Evolutionary conservation across 2,113 vertebrate species (phyloP).

Genomic region (Siphamia tubifer): DNA sequence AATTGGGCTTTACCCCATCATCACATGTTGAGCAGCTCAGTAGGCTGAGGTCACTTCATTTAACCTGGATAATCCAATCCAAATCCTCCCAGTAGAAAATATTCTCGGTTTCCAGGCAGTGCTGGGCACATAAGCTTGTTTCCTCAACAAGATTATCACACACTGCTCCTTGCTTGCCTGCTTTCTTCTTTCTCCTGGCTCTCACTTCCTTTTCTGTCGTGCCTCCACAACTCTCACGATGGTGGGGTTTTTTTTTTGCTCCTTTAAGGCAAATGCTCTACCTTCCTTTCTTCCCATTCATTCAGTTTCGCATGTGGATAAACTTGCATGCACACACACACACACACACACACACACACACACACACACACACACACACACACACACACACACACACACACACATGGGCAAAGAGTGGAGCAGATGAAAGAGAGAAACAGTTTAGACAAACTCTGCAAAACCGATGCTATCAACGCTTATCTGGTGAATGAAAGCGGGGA

Average conservation of each 20-base stretch:
- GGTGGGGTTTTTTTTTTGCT: not conserved
- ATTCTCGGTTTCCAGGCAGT: slow-evolving; percentile 66
- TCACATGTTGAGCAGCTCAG: slow-evolving; percentile 65
- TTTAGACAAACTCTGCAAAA: slow-evolving; percentile 37
- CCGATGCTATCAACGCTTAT: slow-evolving; percentile 59
- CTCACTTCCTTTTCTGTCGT: slow-evolving; percentile 20
- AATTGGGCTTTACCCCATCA: slow-evolving; percentile 43
- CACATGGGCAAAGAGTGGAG: slow-evolving; percentile 6
- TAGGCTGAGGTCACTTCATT: slow-evolving; percentile 67
- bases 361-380: slow-evolving; percentile 25
- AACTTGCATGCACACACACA: slow-evolving; percentile 22
- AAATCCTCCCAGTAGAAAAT: slow-evolving; percentile 69
- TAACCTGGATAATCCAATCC: slow-evolving; percentile 72
- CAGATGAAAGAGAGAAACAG: slow-evolving; percentile 35
- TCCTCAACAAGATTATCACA: slow-evolving; percentile 73
- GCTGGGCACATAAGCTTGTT: slow-evolving; percentile 62
- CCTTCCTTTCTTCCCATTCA: not conserved
- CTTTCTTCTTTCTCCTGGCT: slow-evolving; percentile 38
- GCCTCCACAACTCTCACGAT: slow-evolving; percentile 8
- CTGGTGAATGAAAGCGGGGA: slow-evolving; percentile 32
- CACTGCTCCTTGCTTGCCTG: slow-evolving; percentile 35
- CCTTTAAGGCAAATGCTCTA: slow-evolving; percentile 4
- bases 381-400: slow-evolving; percentile 25
- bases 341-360: slow-evolving; percentile 32
- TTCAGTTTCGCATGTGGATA: slow-evolving; percentile 14